phyloP scores from a whole-genome alignment of 2,113 vertebrate genomes.

The Microtus montanus region DNA sequence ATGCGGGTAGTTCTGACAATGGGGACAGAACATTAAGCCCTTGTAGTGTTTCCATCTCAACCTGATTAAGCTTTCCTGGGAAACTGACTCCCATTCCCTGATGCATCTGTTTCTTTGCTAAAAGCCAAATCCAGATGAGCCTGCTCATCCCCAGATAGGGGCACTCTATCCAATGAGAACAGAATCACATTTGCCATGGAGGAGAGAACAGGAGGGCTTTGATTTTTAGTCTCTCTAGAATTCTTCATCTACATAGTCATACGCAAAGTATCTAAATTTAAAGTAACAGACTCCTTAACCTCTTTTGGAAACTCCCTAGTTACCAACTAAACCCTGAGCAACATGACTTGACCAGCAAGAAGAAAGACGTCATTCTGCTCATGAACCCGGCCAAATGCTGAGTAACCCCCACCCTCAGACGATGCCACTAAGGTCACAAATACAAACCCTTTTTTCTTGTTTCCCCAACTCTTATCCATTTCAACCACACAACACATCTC shows the following conservation, averaged over 20 bases:
- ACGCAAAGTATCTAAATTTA: neutral
- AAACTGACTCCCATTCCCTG: slow-evolving; percentile 43
- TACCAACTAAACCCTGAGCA: slow-evolving; percentile 3
- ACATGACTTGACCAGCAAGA: slow-evolving; percentile 5
- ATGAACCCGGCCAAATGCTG: neutral
- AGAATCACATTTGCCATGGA: slow-evolving; percentile 41
- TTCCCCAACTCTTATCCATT: neutral
- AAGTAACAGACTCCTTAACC: neutral
- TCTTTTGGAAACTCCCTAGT: slow-evolving; percentile 2
- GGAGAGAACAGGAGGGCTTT: slow-evolving; percentile 22
- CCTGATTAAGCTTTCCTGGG: slow-evolving; percentile 55
- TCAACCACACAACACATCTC: neutral
- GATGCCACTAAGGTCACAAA: neutral
- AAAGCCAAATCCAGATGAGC: slow-evolving; percentile 61
- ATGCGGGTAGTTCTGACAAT: slow-evolving; percentile 41
- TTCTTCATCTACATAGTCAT: neutral
- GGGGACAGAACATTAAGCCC: slow-evolving; percentile 26
- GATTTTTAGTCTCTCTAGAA: slow-evolving; percentile 61
- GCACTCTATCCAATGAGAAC: slow-evolving; percentile 43
- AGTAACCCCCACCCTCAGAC: neutral
- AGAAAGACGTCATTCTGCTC: neutral
- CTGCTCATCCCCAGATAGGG: slow-evolving; percentile 10
- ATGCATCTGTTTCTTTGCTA: slow-evolving; percentile 47
- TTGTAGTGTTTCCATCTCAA: slow-evolving; percentile 44
- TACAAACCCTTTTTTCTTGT: neutral